Evolutionary conservation across 2,113 vertebrate species (phyloP).

Genomic region (Danionella cerebrum): DNA sequence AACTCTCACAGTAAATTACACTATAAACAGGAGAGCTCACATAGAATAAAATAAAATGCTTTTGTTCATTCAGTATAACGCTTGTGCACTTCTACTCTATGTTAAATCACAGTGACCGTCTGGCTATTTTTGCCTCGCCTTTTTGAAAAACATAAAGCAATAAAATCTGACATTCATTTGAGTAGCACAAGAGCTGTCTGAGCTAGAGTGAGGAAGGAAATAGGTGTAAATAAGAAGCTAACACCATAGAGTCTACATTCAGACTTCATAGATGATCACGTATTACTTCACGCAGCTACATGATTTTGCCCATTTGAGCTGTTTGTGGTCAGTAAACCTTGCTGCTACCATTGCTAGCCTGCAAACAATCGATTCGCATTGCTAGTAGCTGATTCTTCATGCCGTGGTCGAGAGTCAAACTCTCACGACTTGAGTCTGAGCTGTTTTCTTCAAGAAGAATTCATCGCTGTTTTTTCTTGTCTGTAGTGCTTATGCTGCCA

Average conservation of each 20-base stretch:
- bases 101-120: not conserved
- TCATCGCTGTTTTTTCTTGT: conserved; percentile 13
- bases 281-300: conserved; percentile 25
- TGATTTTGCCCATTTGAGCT: conserved; percentile 22
- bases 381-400: not conserved
- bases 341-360: conserved; percentile 26
- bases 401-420: not conserved
- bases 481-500: conserved; percentile 75
- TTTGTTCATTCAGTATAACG: not conserved
- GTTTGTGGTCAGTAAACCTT: not conserved
- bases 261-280: conserved; percentile 7
- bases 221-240: not conserved
- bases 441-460: conserved; percentile 1
- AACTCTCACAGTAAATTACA: not conserved
- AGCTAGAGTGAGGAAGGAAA: not conserved
- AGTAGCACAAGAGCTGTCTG: not conserved
- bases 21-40: not conserved
- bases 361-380: not conserved
- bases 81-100: not conserved
- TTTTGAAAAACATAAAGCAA: too few relatives aligned
- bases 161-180: conserved; percentile 25
- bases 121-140: not conserved
- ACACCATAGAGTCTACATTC: conserved; percentile 19
- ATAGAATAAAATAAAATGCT: not conserved
- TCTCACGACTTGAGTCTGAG: not conserved